Evolutionary conservation across 2,888 invertebrate species (phyloP), one percentile per base, ranked within the genome.

Genomic region (Galerucella calmariensis): DNA sequence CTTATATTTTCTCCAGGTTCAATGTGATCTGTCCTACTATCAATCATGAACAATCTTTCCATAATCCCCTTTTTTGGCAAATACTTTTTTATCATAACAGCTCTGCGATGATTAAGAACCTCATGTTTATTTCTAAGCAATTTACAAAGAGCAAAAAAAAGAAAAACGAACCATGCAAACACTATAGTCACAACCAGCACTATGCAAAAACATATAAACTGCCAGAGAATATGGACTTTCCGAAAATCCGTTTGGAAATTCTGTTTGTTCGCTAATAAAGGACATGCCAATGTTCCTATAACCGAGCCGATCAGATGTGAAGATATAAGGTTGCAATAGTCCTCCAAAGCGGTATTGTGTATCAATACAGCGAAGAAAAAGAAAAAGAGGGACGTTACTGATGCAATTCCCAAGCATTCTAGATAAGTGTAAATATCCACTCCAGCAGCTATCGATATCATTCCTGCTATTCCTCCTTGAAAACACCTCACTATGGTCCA

Each of bases 401-500:
- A 83, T 56, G 81, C 71, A 56, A 82, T 69, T 48, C 72, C 77
- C 16, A 85, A 75, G 14, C 84, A 80, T 8, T 81, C 66, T 8
- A 80, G 53, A 2, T 85, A 84, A 9, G 83, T 80, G 72, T 86
- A 88, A 53, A 83, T 70, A 67, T 86, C 82, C 3, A 84, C 78
- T 16, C 85, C 87, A 9, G 85, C 84, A 1, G 86, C 82, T 27
- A 87, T 77, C 2, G 81, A 81, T 20, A 86, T 83, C 2, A 85
- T 72, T 4, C 87, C 87, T 44, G 86, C 84, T 48, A 86, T 77
- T 6, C 81, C 83, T 2, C 84, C 87, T 77, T 87, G 87, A 1
- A 86, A 72, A 76, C 86, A 86, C 78, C 85, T 83, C 74, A 85
- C 82, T 24, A 85, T 82, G 3, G 83, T 84, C 87, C 86, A 87